Conservation (phyloP, 2,888 invertebrate genomes). For the Stenchaetothrips biformis region DNA sequence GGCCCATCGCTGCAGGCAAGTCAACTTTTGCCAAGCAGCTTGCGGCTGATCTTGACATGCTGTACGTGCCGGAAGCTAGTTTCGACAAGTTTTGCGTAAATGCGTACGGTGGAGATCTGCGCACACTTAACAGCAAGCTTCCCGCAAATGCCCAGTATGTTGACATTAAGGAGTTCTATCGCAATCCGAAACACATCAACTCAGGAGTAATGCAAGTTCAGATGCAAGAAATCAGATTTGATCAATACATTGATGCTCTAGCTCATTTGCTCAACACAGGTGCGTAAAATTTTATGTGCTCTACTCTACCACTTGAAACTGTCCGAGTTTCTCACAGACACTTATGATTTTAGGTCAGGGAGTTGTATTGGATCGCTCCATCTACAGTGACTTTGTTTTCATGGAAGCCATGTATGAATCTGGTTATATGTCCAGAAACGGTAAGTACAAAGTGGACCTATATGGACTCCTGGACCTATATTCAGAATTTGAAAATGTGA, state of each 20-base stretch:
- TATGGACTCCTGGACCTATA: neutral
- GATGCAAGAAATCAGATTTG: conserved; percentile 58
- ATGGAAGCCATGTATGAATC: conserved; percentile 71
- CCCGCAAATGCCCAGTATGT: conserved; percentile 65
- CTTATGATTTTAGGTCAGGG: conserved; percentile 64
- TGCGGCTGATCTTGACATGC: conserved; percentile 81
- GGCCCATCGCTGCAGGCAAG: conserved; percentile 81
- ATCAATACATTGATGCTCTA: conserved; percentile 77
- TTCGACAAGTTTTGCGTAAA: conserved; percentile 72
- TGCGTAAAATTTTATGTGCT: conserved; percentile 38
- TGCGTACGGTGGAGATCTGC: conserved; percentile 70
- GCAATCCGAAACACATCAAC: conserved; percentile 60
- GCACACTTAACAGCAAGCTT: conserved; percentile 65
- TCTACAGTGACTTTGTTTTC: conserved; percentile 81
- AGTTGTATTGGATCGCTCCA: conserved; percentile 78
- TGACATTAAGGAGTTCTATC: conserved; percentile 72
- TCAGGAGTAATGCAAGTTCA: conserved; percentile 65
- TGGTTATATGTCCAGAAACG: conserved; percentile 62
- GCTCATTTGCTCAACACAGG: conserved; percentile 85
- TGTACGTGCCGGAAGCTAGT: conserved; percentile 73
- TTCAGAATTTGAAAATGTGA: neutral
- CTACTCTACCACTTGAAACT: neutral
- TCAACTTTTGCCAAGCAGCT: conserved; percentile 71
- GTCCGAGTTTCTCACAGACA: neutral
- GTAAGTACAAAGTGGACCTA: conserved; percentile 44